phyloP scores from a whole-genome alignment of 2,888 invertebrate genomes.

The Leucania comma region DNA sequence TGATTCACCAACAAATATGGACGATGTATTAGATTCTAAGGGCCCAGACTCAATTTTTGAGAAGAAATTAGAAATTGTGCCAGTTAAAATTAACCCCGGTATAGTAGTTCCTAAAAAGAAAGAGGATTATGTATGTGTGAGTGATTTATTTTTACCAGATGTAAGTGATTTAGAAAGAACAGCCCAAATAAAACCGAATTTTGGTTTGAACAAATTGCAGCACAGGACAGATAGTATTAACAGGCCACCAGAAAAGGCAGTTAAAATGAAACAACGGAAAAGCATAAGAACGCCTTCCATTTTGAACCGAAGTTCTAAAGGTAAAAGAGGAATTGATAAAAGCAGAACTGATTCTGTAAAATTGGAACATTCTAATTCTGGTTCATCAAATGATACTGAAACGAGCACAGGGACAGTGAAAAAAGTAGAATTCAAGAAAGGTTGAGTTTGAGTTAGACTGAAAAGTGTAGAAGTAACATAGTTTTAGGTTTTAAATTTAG shows the following conservation, averaged over 20 bases:
- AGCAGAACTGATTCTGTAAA: constrained; percentile 75
- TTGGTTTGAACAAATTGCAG: constrained; percentile 84
- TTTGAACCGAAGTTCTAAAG: constrained; percentile 77
- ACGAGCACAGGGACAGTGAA: constrained; percentile 88
- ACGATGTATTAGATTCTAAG: constrained; percentile 82
- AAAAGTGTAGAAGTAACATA: constrained; percentile 24
- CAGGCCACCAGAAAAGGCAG: constrained; percentile 83
- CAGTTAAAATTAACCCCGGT: constrained; percentile 84
- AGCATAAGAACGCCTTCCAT: constrained; percentile 78
- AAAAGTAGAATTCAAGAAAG: constrained; percentile 79
- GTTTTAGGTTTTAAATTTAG: constrained; percentile 18
- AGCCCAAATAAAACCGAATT: constrained; percentile 87
- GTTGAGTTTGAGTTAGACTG: constrained; percentile 46
- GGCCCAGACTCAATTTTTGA: constrained; percentile 84
- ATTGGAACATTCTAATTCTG: constrained; percentile 90
- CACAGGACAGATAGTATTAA: constrained; percentile 86
- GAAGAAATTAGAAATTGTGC: constrained; percentile 86
- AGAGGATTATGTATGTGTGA: constrained; percentile 84
- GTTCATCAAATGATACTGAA: constrained; percentile 90
- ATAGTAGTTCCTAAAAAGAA: constrained; percentile 73
- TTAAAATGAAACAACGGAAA: constrained; percentile 83
- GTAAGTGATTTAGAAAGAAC: constrained; percentile 80
- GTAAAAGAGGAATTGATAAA: constrained; percentile 71
- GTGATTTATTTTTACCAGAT: constrained; percentile 83
- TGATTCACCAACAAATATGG: constrained; percentile 82